Conservation (phyloP, 1,140 invertebrate genomes). For the Drosophila aff. region DNA sequence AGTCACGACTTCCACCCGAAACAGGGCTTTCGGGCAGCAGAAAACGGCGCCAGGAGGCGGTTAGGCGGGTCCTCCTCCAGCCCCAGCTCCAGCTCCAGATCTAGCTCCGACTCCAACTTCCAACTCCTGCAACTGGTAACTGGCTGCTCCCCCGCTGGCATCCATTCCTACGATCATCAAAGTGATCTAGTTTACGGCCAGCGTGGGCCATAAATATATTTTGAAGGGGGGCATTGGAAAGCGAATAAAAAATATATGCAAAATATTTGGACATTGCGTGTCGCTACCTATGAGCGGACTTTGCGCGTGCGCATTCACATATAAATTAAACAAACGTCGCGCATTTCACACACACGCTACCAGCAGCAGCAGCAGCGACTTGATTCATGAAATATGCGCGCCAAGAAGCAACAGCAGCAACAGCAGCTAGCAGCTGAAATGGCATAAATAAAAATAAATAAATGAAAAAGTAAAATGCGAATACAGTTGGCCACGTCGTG, state of each 20-base stretch:
- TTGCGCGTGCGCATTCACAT: conserved; percentile 80
- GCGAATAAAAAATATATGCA: conserved; percentile 64
- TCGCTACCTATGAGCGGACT: conserved; percentile 21
- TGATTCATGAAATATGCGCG: conserved; percentile 79
- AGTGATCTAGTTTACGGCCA: conserved; percentile 74
- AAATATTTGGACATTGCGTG: conserved; percentile 75
- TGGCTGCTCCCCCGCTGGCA: conserved; percentile 10
- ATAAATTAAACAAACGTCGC: conserved; percentile 80
- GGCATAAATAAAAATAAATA: conserved; percentile 52
- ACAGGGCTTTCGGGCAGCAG: conserved; percentile 19
- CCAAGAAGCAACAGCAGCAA: conserved; percentile 46
- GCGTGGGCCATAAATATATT: conserved; percentile 64
- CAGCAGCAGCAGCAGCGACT: conserved; percentile 30
- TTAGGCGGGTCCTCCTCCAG: conserved; percentile 12
- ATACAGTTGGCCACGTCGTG: conserved; percentile 51
- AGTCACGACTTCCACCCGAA: conserved; percentile 78
- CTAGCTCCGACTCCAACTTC: background rate
- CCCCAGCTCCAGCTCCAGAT: too few species aligned
- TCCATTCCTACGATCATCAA: conserved; percentile 58
- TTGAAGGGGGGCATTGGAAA: conserved; percentile 26
- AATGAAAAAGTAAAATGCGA: conserved; percentile 35
- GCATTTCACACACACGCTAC: conserved; percentile 72
- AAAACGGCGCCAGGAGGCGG: conserved; percentile 57
- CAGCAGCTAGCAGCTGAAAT: conserved; percentile 21
- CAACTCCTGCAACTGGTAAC: background rate